phyloP scores from a whole-genome alignment of 2,888 invertebrate species.

The Lottia scabra region DNA sequence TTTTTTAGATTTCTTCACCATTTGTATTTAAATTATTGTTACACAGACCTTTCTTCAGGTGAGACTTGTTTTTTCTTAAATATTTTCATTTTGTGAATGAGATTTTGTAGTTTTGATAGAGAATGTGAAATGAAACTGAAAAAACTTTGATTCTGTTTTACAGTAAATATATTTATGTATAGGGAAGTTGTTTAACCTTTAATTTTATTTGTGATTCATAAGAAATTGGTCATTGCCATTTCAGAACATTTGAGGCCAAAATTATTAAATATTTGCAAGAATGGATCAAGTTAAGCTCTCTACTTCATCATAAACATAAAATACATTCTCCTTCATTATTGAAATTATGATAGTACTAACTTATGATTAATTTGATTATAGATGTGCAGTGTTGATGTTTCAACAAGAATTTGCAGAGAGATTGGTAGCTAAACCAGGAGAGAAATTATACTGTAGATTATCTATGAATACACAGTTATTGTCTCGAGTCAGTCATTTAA shows the following conservation, averaged over 20 bases:
- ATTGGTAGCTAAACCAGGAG: constrained; percentile 95
- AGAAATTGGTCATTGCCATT: too few relatives aligned
- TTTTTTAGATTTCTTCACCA: constrained; percentile 78
- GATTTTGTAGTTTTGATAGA: too few relatives aligned
- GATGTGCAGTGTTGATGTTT: constrained; percentile 98
- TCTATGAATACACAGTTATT: constrained; percentile 96
- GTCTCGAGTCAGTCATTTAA: constrained; percentile 93
- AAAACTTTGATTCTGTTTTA: too few relatives aligned
- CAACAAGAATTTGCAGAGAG: constrained; percentile 98
- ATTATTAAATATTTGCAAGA: too few relatives aligned
- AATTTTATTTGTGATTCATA: too few relatives aligned
- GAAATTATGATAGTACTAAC: background rate
- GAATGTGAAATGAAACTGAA: too few relatives aligned
- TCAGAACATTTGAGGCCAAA: too few relatives aligned
- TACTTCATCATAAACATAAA: background rate
- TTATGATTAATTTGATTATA: constrained; percentile 39
- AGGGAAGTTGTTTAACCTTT: too few relatives aligned
- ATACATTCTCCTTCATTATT: constrained; percentile 34
- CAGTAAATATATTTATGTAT: too few relatives aligned
- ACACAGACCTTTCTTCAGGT: constrained; percentile 75
- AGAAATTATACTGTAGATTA: constrained; percentile 94
- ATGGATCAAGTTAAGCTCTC: too few relatives aligned
- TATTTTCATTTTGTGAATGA: too few relatives aligned
- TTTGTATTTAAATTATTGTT: constrained; percentile 93
- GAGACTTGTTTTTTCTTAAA: constrained; percentile 13